Evolutionary conservation across 2,797 vertebrate species (phyloP), one percentile per base, ranked within the genome.

Genomic region (Xyrichtys novacula): DNA sequence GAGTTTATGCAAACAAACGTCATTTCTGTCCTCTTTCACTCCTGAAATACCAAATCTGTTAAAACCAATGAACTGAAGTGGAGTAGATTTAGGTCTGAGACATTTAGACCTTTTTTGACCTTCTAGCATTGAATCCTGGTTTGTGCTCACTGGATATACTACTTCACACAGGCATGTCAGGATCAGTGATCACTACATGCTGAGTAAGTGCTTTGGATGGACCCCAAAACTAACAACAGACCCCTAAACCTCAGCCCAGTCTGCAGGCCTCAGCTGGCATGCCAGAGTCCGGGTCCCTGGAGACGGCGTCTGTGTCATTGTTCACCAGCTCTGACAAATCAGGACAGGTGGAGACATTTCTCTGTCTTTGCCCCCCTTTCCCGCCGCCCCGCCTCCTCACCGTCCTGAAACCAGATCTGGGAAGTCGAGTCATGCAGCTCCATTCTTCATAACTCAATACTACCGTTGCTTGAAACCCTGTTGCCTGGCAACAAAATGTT

Each of bases 401-500:
- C 73, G 4, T 83, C 71, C 83, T 92, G 90, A 92, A 93, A 94
- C 89, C 52, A 15, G 91, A 94, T 94, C 91, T 52, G 80, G 64
- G 85, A 88, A 84, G 77, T 83, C 60, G 70, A 92, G 74, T 90
- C 90, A 89, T 88, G 85, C 85, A 69, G 74, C 85, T 71, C 85
- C 62, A 76, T 87, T 83, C 87, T 83, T 86, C 80, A 86, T 84
- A 91, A 89, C 81, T 85, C 64, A 74, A 31, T 73, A 75, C 80
- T 83, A 88, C 61, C 52, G 31, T 83, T 66, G 80, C 87, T 87
- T 80, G 55, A 84, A 82, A 75, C 48, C 50, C 81, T 74, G 90
- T 93, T 90, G 83, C 93, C 62, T 5, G 32, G 93, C 73, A 85
- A 94, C 92, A 88, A 90, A 94, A 93, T 94, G 92, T 94, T 94